Evolutionary conservation across 2,888 invertebrate genomes (phyloP).

Genomic region (Volucella inflata): DNA sequence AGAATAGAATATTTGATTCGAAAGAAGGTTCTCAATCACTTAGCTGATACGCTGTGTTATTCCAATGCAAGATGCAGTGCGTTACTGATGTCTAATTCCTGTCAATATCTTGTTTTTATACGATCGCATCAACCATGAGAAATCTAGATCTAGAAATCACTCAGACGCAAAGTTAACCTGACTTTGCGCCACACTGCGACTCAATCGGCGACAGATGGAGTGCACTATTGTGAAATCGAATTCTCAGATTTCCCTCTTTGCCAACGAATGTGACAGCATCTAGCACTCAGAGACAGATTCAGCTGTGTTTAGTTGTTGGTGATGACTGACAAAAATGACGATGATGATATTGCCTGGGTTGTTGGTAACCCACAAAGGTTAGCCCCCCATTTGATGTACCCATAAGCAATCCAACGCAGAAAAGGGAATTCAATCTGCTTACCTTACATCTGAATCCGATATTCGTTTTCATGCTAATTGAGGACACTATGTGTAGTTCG

Average conservation of each 20-base stretch:
- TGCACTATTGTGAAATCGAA: constrained; percentile 66
- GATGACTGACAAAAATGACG: constrained; percentile 6
- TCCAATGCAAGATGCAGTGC: constrained; percentile 70
- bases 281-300: constrained; percentile 3
- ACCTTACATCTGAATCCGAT: constrained; percentile 9
- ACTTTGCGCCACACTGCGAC: constrained; percentile 41
- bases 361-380: constrained; percentile 66
- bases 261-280: constrained; percentile 44
- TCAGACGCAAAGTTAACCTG: constrained; percentile 66
- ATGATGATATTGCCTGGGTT: constrained; percentile 50
- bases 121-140: constrained; percentile 66
- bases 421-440: constrained; percentile 24
- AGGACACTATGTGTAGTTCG: constrained; percentile 56
- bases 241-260: constrained; percentile 63
- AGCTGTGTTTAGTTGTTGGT: too few species aligned
- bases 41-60: constrained; percentile 34
- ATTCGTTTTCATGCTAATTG: constrained; percentile 50
- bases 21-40: constrained; percentile 1
- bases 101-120: constrained; percentile 74
- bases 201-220: constrained; percentile 49
- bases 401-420: constrained; percentile 13
- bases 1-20: background rate
- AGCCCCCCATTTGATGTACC: constrained; percentile 62
- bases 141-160: constrained; percentile 71
- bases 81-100: constrained; percentile 69